Base-by-base conservation (phyloP, 2,113 vertebrate genomes). In the Podarcis cretensis region DNA sequence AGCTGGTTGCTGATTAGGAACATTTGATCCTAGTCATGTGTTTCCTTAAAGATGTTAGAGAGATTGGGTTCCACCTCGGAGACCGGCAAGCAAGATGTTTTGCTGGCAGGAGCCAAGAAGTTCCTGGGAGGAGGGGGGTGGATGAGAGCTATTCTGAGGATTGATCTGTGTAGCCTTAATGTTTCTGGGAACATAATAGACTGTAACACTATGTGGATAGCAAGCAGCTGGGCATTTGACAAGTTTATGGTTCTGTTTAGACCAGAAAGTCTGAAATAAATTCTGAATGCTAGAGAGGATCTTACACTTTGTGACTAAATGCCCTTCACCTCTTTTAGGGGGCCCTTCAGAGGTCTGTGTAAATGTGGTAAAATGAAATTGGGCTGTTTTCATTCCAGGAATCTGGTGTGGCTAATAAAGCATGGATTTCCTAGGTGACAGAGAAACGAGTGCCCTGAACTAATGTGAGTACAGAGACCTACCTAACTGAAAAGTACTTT, bases 171-270 rank as follows among this genome's bases (percentile, higher is more conserved):
- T 81, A 83, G 87, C 90, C 91, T 0, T 30, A 84, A 91, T 90
- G 5, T 4, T 32, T 92, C 92, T 30, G 0, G 14, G 2, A 25
- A 1, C 25, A 87, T 90, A 92, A 83, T 43, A 90, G 87, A 85
- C 78, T 88, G 76, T 86, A 87, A 90, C 92, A 92, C 65, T 83
- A 21, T 54, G 48, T 90, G 86, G 43, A 80, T 92, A 21, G 40
- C 92, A 83, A 69, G 32, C 30, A 91, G 21, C 32, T 54, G 83
- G 65, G 30, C 30, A 93, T 63, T 91, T 93, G 57, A 88, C n/a
- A 78, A 21, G 16, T 73, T 93, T 89, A 89, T 90, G 84, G 20
- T 76, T 25, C 37, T 89, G 30, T 25, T 93, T 92, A 91, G 82
- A 75, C 48, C 35, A 35, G 87, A 59, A 84, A 3, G 76, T 30